Base-by-base conservation (phyloP, 2,888 invertebrate species). In the Patella caerulea region DNA sequence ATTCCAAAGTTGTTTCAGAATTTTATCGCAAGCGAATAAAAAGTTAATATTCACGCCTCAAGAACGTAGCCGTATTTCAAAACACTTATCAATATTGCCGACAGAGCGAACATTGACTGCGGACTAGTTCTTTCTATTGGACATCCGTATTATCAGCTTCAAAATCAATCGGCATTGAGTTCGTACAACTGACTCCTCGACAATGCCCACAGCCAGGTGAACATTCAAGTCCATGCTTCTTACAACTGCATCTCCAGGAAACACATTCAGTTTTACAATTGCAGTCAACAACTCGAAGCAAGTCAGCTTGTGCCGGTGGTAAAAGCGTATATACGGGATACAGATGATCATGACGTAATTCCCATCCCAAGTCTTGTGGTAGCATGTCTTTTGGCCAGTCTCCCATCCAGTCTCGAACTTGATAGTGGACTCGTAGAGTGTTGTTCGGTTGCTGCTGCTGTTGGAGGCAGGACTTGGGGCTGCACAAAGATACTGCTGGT, bases 381-480 rank as follows among this genome's bases (percentile, higher is more conserved):
- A 73, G 19, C 12, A 81, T 24, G 5, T 70, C 59, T 1, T 75
- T 70, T 59, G 65, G 0, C 12, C 19, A 12, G 9, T 59, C 72
- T 2, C 81, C 75, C 9, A 69, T 79, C 86, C 83, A 85, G 19
- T 52, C 17, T 71, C 84, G 83, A 7, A 83, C 78, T 78, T 85
- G 86, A 52, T 71, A 71, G 76, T 82, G 84, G 11, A 80, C 82
- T 54, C 85, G 55, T 11, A 79, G 17, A 75, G 74, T 87, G 85
- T 55, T 77, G 82, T 24, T 73, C 75, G 5, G 84, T 81, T 53
- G 85, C 79, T 73, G 78, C 79, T 69, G 83, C 71, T 29, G 86
- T 85, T 55, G 86, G 85, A 24, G 85, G 86, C 11, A 85, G 65
- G 14, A 71, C 75, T 7, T 84, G 77, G 17, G 82, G 79, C 34